Base-by-base conservation (phyloP, 1,140 invertebrate species). In the Caenorhabditis briggsae region DNA sequence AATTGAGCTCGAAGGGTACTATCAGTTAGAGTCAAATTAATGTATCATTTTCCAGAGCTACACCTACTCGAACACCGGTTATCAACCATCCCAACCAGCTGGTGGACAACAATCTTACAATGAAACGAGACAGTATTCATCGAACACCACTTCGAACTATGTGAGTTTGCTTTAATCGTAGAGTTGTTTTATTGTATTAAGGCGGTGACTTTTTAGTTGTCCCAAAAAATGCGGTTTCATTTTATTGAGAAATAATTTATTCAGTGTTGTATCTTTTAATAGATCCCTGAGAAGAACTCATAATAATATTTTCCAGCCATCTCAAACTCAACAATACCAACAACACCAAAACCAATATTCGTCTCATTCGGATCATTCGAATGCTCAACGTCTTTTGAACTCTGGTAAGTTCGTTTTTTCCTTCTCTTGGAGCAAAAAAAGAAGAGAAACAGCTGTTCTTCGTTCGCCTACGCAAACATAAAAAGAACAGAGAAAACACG, bases 301-400 rank as follows among this genome's bases (percentile, higher is more conserved):
- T 33, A 33, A 84, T n/a, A 25, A 0, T 20, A 74, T 16, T 12
- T 64, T 83, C 14, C 61, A 78, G n/a, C 70, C 83, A 48, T 59
- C 83, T 9, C 86, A 87, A 65, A 78, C 83, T n/a, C 84, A 88
- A 46, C 82, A 87, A 55, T 48, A 86, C 20, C 86, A 87, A 56
- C 83, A 84, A 56, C 83, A 85, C 82, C 50, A 86, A 55, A 64
- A 85, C 23, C 83, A 86, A 46, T 83, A 88, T 48, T 33, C 33
- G 33, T 33, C 33, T 1, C 65, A 88, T 23, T 58, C 43, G 20
- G 33, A 78, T 50, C 84, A 78, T 53, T 78, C 70, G 46, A 78
- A 78, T 78, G 70, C 70, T 50, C 70, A 78, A 78, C 70, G 70
- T 23, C 70, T 78, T 7, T 78, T 78, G 46, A 78, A 78, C 70